phyloP scores from a whole-genome alignment of 2,888 invertebrate genomes.

The Linnaemya tessellans region DNA sequence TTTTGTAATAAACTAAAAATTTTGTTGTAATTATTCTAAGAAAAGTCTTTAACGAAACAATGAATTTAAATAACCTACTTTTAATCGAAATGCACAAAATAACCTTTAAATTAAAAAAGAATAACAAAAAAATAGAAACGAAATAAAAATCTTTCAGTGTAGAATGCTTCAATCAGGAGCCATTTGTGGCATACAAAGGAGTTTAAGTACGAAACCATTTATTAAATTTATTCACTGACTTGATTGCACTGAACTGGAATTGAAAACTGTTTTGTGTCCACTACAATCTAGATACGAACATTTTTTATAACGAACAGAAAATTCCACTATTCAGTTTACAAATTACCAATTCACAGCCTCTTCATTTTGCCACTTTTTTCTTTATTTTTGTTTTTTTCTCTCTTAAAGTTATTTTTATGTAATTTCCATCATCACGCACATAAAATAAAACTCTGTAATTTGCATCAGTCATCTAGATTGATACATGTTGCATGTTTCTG shows the following conservation, averaged over 20 bases:
- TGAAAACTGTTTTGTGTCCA: neutral
- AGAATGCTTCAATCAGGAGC: no score
- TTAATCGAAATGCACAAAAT: no score
- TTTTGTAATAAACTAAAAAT: no score
- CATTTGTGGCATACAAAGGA: no score
- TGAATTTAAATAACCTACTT: no score
- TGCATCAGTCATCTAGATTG: slow-evolving; percentile 61
- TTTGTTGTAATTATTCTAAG: no score
- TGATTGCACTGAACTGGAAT: neutral
- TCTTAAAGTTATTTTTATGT: slow-evolving; percentile 47
- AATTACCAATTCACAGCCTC: slow-evolving; percentile 32
- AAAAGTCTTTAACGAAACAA: no score
- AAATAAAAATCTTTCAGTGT: no score
- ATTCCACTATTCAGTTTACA: slow-evolving; percentile 2
- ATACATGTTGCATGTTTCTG: slow-evolving; percentile 1
- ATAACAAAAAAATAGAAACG: no score
- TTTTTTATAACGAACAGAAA: slow-evolving; percentile 10
- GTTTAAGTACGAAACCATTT: neutral
- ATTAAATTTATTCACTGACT: neutral
- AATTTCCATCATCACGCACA: slow-evolving; percentile 60
- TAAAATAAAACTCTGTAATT: slow-evolving; percentile 58
- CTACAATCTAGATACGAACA: neutral
- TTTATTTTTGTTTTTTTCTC: slow-evolving; percentile 6
- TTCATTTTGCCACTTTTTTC: neutral
- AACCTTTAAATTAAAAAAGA: no score